Conservation (phyloP, 2,888 invertebrate species). For the Melanchra persicariae region DNA sequence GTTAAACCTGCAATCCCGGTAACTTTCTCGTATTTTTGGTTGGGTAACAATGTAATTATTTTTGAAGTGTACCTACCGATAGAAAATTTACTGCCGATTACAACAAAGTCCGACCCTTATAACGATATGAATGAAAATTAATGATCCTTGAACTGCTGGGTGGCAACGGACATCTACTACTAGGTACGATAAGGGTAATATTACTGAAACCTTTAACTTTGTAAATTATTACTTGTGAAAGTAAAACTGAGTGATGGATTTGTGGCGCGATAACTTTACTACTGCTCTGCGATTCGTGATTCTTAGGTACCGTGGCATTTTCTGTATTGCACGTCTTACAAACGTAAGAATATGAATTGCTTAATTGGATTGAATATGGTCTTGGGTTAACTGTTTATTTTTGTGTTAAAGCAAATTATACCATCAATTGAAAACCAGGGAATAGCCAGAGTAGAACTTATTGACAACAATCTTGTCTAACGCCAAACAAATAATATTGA, state of each 20-base stretch:
- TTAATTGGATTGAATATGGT: background rate
- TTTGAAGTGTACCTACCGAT: slow-evolving; percentile 61
- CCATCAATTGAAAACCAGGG: background rate
- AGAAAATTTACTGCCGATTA: slow-evolving; percentile 65
- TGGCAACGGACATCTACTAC: slow-evolving; percentile 54
- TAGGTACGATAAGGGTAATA: slow-evolving; percentile 47
- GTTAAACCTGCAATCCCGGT: slow-evolving; percentile 13
- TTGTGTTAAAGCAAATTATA: background rate
- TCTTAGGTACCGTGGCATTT: background rate
- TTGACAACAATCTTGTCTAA: background rate
- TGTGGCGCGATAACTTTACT: background rate
- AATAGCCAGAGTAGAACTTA: background rate
- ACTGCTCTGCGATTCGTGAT: slow-evolving; percentile 6
- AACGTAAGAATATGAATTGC: background rate
- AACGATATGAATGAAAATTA: slow-evolving; percentile 73
- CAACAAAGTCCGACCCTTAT: slow-evolving; percentile 60
- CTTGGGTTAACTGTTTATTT: background rate
- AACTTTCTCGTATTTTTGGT: slow-evolving; percentile 24
- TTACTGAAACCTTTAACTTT: slow-evolving; percentile 38
- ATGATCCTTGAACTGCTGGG: slow-evolving; percentile 66
- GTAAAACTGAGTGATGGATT: slow-evolving; percentile 31
- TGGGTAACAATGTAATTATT: slow-evolving; percentile 41
- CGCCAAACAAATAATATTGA: slow-evolving; percentile 5
- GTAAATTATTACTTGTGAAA: slow-evolving; percentile 34
- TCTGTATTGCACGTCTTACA: background rate